Base-by-base conservation (phyloP, 30 jellyfish, hydroid and myxozoan species). In the Pseudorhiza aurosa region DNA sequence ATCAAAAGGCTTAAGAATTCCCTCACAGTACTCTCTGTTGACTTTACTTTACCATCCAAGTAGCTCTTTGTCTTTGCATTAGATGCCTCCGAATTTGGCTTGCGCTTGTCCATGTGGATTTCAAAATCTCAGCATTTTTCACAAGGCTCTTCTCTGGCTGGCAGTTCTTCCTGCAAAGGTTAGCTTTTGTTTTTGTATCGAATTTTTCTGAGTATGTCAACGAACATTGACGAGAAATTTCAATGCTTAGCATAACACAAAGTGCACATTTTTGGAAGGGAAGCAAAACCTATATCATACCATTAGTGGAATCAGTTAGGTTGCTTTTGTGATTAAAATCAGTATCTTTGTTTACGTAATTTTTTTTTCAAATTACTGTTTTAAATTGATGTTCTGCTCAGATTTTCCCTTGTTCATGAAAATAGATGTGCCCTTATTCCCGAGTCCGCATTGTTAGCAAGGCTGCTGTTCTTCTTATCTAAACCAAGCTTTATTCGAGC, bases 131-230 rank as follows among this genome's bases (percentile, higher is more conserved):
- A n/a, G 44, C 27, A 64, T 33, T 3, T 85, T 85, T 37, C 85
- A 75, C 59, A 77, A 64, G 29, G 89, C 96, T 0, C 39, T 85
- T 67, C 69, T 85, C 7, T 85, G 89, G 96, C 57, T 85, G 37
- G 96, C 96, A 10, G 83, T 71, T 9, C 18, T 58, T 37, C 79
- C 81, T 8, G 19, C 55, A 7, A 35, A 71, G 85, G 96, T 68
- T 9, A 0, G 21, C 67, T 22, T 37, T 44, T 12, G 12, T 39
- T 39, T 39, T 39, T 39, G 50, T 5, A 5, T 39, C 12, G 50
- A 12, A 39, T 5, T 39, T 39, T 7, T 7, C 50, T 12, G 50
- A 39, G 7, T 59, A 4, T 19, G 22, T 8, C 10, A 11, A n/a
- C n/a, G n/a, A n/a, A n/a, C n/a, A n/a, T n/a, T n/a, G n/a, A n/a